A percentile compares a stretch with the other conserved stretches of the same genome.
Evolutionary conservation across 2,797 vertebrate species (phyloP).

Genomic region (Anomalospiza imberbis): DNA sequence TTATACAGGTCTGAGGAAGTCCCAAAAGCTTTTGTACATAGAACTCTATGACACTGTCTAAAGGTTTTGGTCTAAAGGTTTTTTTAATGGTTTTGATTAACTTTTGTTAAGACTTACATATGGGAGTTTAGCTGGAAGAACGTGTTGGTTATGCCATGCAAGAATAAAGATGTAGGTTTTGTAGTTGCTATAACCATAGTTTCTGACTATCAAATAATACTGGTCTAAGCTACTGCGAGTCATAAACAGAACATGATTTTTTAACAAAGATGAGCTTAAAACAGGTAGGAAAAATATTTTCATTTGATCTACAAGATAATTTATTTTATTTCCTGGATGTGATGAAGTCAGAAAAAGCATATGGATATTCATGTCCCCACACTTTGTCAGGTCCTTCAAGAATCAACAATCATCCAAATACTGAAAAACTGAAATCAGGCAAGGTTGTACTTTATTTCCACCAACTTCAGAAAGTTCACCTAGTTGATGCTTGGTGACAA

Average conservation of each 20-base stretch:
- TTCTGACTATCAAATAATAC: neutral
- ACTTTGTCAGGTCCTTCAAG: neutral
- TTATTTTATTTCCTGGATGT: neutral
- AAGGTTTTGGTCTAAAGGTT: neutral
- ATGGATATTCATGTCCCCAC: neutral
- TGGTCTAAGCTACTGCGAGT: neutral
- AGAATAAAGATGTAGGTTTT: neutral
- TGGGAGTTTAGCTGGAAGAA: neutral
- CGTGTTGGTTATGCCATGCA: fast-evolving
- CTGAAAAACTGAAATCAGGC: neutral
- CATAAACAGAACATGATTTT: neutral
- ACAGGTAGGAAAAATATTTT: neutral
- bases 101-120: neutral
- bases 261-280: neutral
- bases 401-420: neutral
- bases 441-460: neutral
- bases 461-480: neutral
- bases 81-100: neutral
- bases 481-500: neutral
- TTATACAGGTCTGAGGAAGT: neutral
- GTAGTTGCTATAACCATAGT: neutral
- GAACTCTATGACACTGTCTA: neutral
- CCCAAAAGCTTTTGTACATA: neutral
- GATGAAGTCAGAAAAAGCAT: neutral
- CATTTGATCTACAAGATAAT: neutral